Evolutionary conservation across 2,888 invertebrate genomes (phyloP).

Genomic region (Pyrocoelia pectoralis): DNA sequence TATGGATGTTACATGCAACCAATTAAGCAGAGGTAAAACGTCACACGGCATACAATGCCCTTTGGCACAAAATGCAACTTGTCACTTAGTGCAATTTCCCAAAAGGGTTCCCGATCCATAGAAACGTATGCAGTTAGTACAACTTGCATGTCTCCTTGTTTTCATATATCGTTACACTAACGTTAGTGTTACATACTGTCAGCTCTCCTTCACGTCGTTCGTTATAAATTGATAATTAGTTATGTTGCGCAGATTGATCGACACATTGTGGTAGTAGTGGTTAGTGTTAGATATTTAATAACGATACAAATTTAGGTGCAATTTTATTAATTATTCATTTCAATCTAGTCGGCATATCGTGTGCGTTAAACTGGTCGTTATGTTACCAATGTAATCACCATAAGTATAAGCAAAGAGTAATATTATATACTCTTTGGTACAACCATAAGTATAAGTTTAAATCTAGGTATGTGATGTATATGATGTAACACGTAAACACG

Average conservation of each 20-base stretch:
- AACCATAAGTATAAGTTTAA: no score
- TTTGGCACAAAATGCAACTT: conserved; percentile 46
- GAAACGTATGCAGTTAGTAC: conserved; percentile 30
- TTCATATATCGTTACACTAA: conserved; percentile 15
- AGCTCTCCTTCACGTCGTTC: conserved; percentile 9
- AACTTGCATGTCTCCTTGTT: conserved; percentile 29
- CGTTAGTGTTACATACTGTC: conserved; percentile 14
- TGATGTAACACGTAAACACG: no score
- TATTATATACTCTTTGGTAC: no score
- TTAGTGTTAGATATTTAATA: conserved; percentile 1
- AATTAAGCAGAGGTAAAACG: conserved; percentile 46
- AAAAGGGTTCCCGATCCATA: conserved; percentile 43
- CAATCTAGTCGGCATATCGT: no score
- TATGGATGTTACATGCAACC: conserved; percentile 46
- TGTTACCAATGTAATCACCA: no score
- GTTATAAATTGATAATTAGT: conserved; percentile 2
- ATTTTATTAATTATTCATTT: neutral
- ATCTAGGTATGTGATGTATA: no score
- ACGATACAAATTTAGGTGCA: conserved; percentile 1
- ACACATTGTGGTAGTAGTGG: neutral
- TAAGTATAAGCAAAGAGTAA: no score
- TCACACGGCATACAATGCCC: conserved; percentile 44
- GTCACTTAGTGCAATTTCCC: conserved; percentile 52
- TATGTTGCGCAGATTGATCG: conserved; percentile 2
- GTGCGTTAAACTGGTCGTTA: no score